Evolutionary conservation across 2,888 invertebrate genomes (phyloP).

Genomic region (Dinocampus coccinellae): DNA sequence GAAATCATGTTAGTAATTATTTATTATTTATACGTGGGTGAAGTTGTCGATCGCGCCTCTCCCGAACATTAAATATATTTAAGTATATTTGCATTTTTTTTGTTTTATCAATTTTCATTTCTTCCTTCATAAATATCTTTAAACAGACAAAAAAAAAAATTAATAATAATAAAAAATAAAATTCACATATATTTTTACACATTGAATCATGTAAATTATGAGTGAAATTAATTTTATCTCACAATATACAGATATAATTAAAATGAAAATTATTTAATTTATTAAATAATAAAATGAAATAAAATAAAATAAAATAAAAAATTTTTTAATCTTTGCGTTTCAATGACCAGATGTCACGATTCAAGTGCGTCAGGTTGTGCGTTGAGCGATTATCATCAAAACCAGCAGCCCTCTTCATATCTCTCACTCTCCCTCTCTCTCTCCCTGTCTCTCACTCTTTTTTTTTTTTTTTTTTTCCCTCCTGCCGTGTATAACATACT

Average conservation of each 20-base stretch:
- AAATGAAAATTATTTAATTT: not conserved
- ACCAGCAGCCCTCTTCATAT: slow-evolving; percentile 30
- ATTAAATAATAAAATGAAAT: not conserved
- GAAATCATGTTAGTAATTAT: slow-evolving; percentile 6
- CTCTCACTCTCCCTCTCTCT: slow-evolving; percentile 9
- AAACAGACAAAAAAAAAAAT: too few relatives aligned
- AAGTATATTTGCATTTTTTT: too few relatives aligned
- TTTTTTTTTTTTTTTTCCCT: not conserved
- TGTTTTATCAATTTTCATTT: too few relatives aligned
- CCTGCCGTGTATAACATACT: not conserved
- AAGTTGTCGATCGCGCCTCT: slow-evolving; percentile 4
- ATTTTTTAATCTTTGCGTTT: not conserved
- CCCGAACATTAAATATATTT: too few relatives aligned
- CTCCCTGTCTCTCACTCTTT: not conserved
- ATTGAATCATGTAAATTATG: too few relatives aligned
- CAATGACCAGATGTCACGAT: slow-evolving; percentile 27
- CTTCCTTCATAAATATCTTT: too few relatives aligned
- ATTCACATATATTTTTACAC: too few relatives aligned
- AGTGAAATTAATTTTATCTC: too few relatives aligned
- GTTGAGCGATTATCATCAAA: slow-evolving; percentile 24
- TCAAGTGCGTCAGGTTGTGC: slow-evolving; percentile 28
- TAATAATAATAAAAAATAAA: too few relatives aligned
- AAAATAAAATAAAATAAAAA: not conserved
- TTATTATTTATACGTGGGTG: not conserved
- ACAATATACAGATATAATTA: too few relatives aligned